phyloP scores from a whole-genome alignment of 2,113 vertebrate species.

The Seriola rivoliana region DNA sequence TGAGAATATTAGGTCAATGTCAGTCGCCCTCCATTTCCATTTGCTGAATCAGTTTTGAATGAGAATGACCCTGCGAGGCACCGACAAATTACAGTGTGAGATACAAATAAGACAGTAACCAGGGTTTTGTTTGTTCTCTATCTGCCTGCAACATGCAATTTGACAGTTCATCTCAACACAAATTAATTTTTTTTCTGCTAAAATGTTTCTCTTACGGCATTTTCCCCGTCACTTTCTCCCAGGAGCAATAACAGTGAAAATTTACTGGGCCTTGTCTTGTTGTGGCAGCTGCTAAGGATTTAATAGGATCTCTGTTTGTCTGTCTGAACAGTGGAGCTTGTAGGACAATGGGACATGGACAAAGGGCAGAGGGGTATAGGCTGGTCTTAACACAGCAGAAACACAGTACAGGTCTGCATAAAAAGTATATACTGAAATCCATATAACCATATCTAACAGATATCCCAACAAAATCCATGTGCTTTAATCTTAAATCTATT shows the following conservation, averaged over 20 bases:
- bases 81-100: not conserved
- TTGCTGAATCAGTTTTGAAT: conserved; percentile 36
- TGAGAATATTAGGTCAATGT: not conserved
- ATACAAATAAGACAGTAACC: conserved; percentile 11
- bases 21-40: not conserved
- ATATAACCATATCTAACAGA: not conserved
- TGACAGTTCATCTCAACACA: conserved; percentile 17
- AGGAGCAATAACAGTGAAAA: not conserved
- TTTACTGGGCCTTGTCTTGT: not conserved
- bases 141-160: conserved; percentile 12
- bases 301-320: not conserved
- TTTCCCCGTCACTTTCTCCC: not conserved
- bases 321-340: not conserved
- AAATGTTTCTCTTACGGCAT: not conserved
- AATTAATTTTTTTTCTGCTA: not conserved
- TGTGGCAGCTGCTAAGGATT: not conserved
- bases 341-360: not conserved
- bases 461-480: not conserved
- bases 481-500: not conserved
- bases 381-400: not conserved
- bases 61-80: conserved; percentile 15
- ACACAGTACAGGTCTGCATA: too few species aligned
- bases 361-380: not conserved
- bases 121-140: not conserved
- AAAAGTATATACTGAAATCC: not conserved